These are phyloP conservation scores for Tetramorium alpestre DNA, from an alignment of 1,140 invertebrate genomes.

Conservation along the genomic window DNA sequence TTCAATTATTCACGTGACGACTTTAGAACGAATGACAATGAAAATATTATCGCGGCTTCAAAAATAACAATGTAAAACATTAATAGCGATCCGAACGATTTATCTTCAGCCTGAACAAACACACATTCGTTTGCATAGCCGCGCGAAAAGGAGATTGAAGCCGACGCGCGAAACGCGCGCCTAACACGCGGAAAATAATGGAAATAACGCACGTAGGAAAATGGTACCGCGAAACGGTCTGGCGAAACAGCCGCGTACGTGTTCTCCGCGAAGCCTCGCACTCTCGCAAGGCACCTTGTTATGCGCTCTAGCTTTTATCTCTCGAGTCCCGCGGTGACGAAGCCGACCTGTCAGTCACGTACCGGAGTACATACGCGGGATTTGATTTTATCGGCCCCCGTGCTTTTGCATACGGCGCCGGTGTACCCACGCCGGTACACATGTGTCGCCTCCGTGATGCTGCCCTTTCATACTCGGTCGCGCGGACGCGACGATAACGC, in stretches of 20 bases:
- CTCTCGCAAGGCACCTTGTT: constrained; percentile 76
- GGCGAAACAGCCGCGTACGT: background rate
- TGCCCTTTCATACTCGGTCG: constrained; percentile 47
- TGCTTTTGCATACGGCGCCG: constrained; percentile 62
- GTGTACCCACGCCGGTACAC: constrained; percentile 73
- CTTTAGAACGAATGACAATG: background rate
- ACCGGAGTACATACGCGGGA: constrained; percentile 72
- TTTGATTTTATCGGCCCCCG: constrained; percentile 77
- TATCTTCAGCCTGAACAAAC: background rate
- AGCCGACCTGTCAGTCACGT: constrained; percentile 79
- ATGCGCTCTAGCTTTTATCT: constrained; percentile 79
- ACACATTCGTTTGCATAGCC: background rate
- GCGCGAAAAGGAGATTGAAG: background rate
- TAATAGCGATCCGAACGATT: background rate
- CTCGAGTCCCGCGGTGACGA: constrained; percentile 78
- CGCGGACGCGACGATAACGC: constrained; percentile 51
- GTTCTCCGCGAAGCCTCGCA: constrained; percentile 24
- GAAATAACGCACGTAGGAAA: background rate
- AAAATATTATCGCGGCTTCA: background rate
- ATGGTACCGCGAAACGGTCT: background rate
- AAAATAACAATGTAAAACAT: background rate
- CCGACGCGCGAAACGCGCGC: background rate
- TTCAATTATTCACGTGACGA: background rate
- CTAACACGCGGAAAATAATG: constrained; percentile 9
- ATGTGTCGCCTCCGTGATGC: constrained; percentile 75